Evolutionary conservation across 1,140 invertebrate species (phyloP).

Genomic region (Apis mellifera): Amel_HAv3.1 CM009941.2:14551001-14551500

Average conservation of each 20-base stretch:
- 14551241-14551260: slow-evolving; percentile 54
- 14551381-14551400: slow-evolving; percentile 15
- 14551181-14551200: slow-evolving; percentile 64
- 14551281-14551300: slow-evolving; percentile 45
- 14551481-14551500: not conserved
- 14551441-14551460: not conserved
- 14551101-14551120: slow-evolving; percentile 39
- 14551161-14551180: not conserved
- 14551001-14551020: slow-evolving; percentile 19
- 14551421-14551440: not conserved
- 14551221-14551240: slow-evolving; percentile 54
- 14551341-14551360: slow-evolving; percentile 35
- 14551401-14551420: slow-evolving; percentile 9
- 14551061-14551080: slow-evolving; percentile 31
- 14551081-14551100: slow-evolving; percentile 26
- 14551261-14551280: slow-evolving; percentile 63
- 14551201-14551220: slow-evolving; percentile 34
- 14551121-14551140: slow-evolving; percentile 38
- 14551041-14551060: slow-evolving; percentile 20
- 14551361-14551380: slow-evolving; percentile 12
- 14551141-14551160: slow-evolving; percentile 7
- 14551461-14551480: not conserved
- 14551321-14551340: slow-evolving; percentile 36
- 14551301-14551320: slow-evolving; percentile 38
- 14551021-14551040: slow-evolving; percentile 49